A percentile compares a stretch with the other conserved stretches of the same genome.
Conservation (phyloP, 2,797 vertebrate genomes). For the Chrosomus eos region DNA sequence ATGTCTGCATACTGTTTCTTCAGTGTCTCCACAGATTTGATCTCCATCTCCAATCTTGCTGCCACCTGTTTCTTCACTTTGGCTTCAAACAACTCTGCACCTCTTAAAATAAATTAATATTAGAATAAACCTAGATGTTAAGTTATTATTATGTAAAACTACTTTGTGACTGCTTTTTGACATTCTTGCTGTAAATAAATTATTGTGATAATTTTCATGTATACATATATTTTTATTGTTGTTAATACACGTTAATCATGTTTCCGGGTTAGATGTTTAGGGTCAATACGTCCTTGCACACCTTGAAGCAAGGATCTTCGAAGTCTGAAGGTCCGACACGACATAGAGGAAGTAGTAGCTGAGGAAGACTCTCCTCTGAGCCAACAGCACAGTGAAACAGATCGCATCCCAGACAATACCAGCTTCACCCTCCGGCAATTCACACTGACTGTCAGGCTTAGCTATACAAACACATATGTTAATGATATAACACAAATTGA, state of each 20-base stretch:
- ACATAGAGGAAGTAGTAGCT: conserved; percentile 84
- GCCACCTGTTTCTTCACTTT: conserved; percentile 78
- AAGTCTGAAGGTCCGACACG: conserved; percentile 80
- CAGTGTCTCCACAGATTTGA: conserved; percentile 76
- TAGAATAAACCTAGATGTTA: neutral
- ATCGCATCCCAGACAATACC: conserved; percentile 82
- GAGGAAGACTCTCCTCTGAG: conserved; percentile 78
- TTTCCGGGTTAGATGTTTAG: neutral
- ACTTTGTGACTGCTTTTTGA: neutral
- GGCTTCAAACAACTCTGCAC: conserved; percentile 80
- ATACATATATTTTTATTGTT: neutral
- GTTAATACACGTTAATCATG: neutral
- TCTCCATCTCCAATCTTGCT: conserved; percentile 73
- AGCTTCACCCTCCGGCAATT: conserved; percentile 78
- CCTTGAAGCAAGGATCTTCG: conserved; percentile 80
- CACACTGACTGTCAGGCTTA: conserved; percentile 72
- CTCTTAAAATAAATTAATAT: conserved; percentile 66
- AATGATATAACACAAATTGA: conserved; percentile 14
- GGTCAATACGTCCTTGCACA: conserved; percentile 29
- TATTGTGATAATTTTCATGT: neutral
- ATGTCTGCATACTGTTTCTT: conserved; percentile 74
- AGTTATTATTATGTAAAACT: neutral
- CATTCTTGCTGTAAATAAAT: neutral
- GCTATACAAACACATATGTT: conserved; percentile 60
- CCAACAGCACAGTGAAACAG: conserved; percentile 80